These are phyloP conservation scores for Cyanistes caeruleus DNA, from an alignment of 2,113 vertebrate species.

Conservation along the genomic window DNA sequence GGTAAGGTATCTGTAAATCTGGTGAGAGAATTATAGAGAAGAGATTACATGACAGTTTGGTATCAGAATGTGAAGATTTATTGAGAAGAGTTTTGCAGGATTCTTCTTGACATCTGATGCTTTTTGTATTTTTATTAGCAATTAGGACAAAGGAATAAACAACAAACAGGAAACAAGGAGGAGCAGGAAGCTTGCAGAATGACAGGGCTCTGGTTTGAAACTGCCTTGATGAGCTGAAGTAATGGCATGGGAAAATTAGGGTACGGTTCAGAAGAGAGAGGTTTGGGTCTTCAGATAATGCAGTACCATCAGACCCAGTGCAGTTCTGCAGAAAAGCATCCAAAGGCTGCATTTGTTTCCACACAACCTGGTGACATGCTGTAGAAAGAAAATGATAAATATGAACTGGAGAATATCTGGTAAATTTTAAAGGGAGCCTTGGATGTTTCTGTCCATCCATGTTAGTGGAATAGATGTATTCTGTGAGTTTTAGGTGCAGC, in stretches of 20 bases:
- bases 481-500: background rate
- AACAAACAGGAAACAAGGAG: background rate
- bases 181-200: background rate
- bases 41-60: background rate
- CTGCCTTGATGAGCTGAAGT: background rate
- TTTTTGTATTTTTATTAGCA: background rate
- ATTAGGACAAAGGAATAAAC: background rate
- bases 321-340: background rate
- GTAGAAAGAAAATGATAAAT: background rate
- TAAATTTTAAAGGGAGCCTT: background rate
- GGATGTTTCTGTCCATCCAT: background rate
- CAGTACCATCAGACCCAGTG: background rate
- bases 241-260: background rate
- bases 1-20: background rate
- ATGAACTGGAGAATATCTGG: background rate
- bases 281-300: background rate
- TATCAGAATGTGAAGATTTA: background rate
- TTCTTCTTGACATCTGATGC: background rate
- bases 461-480: background rate
- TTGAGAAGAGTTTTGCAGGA: background rate
- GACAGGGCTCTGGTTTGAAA: background rate
- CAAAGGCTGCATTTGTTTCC: background rate
- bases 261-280: background rate
- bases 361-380: fast-evolving
- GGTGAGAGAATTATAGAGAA: background rate